Percentiles rank a stretch among this genome's conserved stretches.
Conservation (phyloP, 2,888 invertebrate genomes). For the Gonocerus acuteangulatus region DNA sequence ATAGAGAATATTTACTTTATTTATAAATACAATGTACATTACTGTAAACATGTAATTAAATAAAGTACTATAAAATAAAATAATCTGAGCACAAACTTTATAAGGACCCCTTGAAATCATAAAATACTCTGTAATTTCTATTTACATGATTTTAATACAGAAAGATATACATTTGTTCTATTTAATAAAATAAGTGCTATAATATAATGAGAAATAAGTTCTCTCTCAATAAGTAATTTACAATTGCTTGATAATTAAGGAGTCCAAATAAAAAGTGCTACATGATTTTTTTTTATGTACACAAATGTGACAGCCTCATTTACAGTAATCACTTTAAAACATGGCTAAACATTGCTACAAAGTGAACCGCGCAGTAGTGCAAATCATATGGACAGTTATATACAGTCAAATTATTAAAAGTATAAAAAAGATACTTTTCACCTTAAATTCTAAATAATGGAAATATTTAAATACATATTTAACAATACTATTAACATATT, state of each 20-base stretch:
- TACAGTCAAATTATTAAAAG: conserved; percentile 24
- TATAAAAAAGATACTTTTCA: conserved; percentile 26
- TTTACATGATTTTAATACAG: not conserved
- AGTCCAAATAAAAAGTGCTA: conserved; percentile 19
- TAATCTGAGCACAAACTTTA: conserved; percentile 15
- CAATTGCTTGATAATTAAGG: not conserved
- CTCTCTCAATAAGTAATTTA: too few relatives aligned
- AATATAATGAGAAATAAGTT: not conserved
- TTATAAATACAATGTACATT: conserved; percentile 25
- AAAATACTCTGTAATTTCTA: too few relatives aligned
- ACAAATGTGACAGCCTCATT: conserved; percentile 14
- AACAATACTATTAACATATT: conserved; percentile 24
- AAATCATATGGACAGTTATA: conserved; percentile 23
- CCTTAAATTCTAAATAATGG: conserved; percentile 6
- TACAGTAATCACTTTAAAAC: conserved; percentile 19
- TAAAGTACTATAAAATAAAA: conserved; percentile 23
- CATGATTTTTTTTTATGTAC: conserved; percentile 8
- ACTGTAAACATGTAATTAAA: conserved; percentile 20
- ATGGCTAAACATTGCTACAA: conserved; percentile 29
- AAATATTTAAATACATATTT: conserved; percentile 20
- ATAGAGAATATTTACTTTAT: conserved; percentile 30
- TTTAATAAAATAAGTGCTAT: not conserved
- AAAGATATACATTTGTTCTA: not conserved
- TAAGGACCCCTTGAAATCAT: conserved; percentile 7
- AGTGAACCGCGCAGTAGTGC: conserved; percentile 8